Evolutionary conservation across 2,797 vertebrate genomes (phyloP), one percentile per base, ranked within the genome.

Genomic region (Xyrichtys novacula): DNA sequence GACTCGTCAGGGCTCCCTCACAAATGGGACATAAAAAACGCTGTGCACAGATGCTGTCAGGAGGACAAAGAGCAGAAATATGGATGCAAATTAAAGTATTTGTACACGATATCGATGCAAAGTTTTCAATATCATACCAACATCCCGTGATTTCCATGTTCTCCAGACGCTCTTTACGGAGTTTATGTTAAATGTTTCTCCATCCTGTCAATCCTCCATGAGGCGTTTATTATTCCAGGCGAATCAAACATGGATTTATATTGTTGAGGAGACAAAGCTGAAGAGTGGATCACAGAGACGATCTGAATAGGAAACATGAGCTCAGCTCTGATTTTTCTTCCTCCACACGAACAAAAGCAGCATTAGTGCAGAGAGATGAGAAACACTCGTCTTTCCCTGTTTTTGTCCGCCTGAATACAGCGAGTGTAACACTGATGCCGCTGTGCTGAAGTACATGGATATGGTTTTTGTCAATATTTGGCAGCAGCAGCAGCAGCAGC

Each of bases 231-330:
- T 26, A 12, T 53, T 25, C 12, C 25, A 63, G 55, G 49, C 28
- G 28, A n/a, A 2, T n/a, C 16, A 6, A 20, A 9, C 23, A 60
- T 60, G 25, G 43, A 63, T n/a, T n/a, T 17, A 23, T 62, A 8
- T 10, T 26, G 58, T 62, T 59, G 1, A 50, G 29, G 32, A 58
- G 57, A 59, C 39, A 20, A 25, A 23, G 20, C 3, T 61, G 19
- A 58, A 42, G 50, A 59, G 29, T 48, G 55, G 20, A 70, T 64
- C 38, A 32, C 53, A 64, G 53, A 69, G 16, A 48, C 22, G 20
- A 39, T 55, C 32, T 77, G 79, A 83, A 81, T 54, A 71, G 62
- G 83, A 81, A 88, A 89, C 25, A 38, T 65, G 88, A 88, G 46
- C 60, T 8, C 22, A 43, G 57, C 53, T 62, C 69, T 61, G 71